Evolutionary conservation across 2,888 invertebrate species (phyloP).

Genomic region (Rapana venosa): DNA sequence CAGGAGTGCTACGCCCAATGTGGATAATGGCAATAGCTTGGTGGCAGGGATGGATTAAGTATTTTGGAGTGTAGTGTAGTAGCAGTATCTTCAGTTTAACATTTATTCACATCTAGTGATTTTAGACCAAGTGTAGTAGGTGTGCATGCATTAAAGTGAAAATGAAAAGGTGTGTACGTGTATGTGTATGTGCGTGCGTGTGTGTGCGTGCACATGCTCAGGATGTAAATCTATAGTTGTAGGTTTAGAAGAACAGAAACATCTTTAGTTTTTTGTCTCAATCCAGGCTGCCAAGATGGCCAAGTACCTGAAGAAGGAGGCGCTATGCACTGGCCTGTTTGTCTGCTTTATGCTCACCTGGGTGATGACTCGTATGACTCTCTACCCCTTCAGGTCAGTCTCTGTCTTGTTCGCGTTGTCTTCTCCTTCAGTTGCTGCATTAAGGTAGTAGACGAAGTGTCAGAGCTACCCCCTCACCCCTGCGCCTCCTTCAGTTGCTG

Average conservation of each 20-base stretch:
- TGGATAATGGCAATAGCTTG: too few relatives aligned
- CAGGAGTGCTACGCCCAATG: too few relatives aligned
- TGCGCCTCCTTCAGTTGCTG: not conserved
- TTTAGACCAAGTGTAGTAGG: not conserved
- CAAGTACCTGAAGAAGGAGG: constrained; percentile 92
- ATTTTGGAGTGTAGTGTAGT: not conserved
- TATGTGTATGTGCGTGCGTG: not conserved
- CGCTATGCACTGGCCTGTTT: constrained; percentile 91
- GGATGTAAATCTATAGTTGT: too few relatives aligned
- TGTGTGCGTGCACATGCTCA: not conserved
- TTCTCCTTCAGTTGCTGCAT: not conserved
- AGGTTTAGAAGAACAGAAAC: not conserved
- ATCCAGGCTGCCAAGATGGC: constrained; percentile 93
- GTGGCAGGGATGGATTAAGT: not conserved
- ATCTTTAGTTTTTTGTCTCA: not conserved
- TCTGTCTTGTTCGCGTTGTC: not conserved
- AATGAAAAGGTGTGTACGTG: not conserved
- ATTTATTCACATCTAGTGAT: too few relatives aligned
- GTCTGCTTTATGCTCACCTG: constrained; percentile 92
- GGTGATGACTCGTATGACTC: constrained; percentile 92
- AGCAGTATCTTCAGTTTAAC: not conserved
- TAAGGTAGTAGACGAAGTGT: too few relatives aligned
- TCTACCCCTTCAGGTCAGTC: constrained; percentile 86
- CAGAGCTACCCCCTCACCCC: too few relatives aligned
- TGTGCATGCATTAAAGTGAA: not conserved